Percentiles rank a stretch among this genome's conserved stretches.
These are phyloP conservation scores for Epinotia nisella DNA, from an alignment of 2,888 invertebrate genomes.

Conservation along the genomic window DNA sequence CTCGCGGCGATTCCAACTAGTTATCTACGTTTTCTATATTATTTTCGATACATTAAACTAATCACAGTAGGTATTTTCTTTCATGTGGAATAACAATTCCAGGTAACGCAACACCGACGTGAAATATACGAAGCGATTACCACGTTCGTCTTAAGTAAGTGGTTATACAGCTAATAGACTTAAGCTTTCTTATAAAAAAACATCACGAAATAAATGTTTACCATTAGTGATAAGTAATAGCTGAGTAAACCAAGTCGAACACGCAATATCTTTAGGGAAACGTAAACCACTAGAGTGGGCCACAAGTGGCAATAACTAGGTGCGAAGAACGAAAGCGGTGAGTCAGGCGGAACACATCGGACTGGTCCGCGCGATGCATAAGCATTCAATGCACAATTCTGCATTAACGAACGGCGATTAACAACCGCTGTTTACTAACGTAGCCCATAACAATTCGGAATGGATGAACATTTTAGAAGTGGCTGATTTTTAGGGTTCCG, in stretches of 20 bases:
- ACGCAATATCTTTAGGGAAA: slow-evolving; percentile 35
- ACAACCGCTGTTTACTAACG: slow-evolving; percentile 38
- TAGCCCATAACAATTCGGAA: slow-evolving; percentile 32
- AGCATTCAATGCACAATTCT: slow-evolving; percentile 51
- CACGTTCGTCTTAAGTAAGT: not conserved
- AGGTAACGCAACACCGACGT: not conserved
- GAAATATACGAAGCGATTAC: slow-evolving; percentile 2
- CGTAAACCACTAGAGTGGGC: slow-evolving; percentile 47
- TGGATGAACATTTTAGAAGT: no score
- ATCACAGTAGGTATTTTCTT: not conserved
- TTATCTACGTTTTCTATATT: slow-evolving; percentile 9
- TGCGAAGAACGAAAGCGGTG: slow-evolving; percentile 75
- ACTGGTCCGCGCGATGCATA: slow-evolving; percentile 52
- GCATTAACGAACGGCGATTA: slow-evolving; percentile 47
- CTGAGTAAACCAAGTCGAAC: slow-evolving; percentile 25
- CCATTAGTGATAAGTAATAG: slow-evolving; percentile 25
- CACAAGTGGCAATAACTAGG: slow-evolving; percentile 59
- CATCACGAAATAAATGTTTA: slow-evolving; percentile 22
- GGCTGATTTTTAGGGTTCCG: no score
- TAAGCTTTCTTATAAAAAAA: slow-evolving; percentile 5
- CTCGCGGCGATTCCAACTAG: not conserved
- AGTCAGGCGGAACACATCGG: slow-evolving; percentile 67
- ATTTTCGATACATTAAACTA: not conserved
- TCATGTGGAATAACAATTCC: not conserved
- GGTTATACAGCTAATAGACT: not conserved